Percentiles rank a stretch among this genome's conserved stretches.
These are phyloP conservation scores for Diogma glabrata DNA, from an alignment of 2,888 invertebrate genomes.

Conservation along the genomic window DNA sequence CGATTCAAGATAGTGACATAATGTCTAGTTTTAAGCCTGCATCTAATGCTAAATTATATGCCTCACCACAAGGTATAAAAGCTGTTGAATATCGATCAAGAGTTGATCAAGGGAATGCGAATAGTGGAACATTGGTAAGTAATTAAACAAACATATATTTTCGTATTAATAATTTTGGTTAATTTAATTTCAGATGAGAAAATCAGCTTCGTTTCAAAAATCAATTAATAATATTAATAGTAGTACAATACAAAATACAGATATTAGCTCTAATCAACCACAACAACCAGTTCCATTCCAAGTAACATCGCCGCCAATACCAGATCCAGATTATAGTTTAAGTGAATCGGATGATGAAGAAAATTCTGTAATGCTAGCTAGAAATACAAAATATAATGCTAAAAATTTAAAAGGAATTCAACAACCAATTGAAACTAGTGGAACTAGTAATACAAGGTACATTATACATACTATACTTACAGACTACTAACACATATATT, in stretches of 20 bases:
- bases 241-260: neutral
- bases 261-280: no score
- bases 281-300: conserved; percentile 15
- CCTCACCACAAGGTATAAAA: conserved; percentile 75
- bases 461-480: no score
- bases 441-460: conserved; percentile 61
- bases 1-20: conserved; percentile 35
- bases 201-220: conserved; percentile 14
- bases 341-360: conserved; percentile 72
- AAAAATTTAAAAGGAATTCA: conserved; percentile 33
- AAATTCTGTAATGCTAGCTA: conserved; percentile 37
- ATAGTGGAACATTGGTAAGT: conserved; percentile 23
- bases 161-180: conserved; percentile 1
- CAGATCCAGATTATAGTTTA: conserved; percentile 84
- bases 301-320: conserved; percentile 60
- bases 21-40: conserved; percentile 85
- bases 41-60: conserved; percentile 74
- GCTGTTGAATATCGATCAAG: conserved; percentile 53
- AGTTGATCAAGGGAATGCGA: conserved; percentile 32
- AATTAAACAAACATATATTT: neutral
- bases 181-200: conserved; percentile 15
- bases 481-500: no score
- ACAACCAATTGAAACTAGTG: conserved; percentile 53
- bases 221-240: neutral
- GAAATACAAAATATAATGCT: conserved; percentile 41